Conservation (phyloP, 2,888 invertebrate species). For the Pseudanteris insignis region DNA sequence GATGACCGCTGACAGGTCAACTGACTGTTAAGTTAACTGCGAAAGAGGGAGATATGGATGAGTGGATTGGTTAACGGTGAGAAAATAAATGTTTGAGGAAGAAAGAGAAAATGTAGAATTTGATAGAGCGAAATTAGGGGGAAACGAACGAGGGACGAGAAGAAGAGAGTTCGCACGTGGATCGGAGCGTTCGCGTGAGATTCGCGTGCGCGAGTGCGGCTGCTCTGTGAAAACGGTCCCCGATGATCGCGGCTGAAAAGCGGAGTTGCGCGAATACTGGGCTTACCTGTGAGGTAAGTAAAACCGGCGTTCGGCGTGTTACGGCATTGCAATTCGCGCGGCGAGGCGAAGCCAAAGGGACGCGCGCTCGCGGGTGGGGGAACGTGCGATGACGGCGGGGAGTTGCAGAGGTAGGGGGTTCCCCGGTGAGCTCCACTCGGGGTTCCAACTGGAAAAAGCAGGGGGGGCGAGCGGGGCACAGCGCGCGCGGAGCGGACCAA, state of each 20-base stretch:
- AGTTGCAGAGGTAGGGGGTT: constrained; percentile 29
- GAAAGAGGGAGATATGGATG: background rate
- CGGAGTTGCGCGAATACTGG: constrained; percentile 49
- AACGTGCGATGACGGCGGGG: constrained; percentile 17
- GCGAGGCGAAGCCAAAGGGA: constrained; percentile 36
- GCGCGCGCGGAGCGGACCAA: constrained; percentile 63
- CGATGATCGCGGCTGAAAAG: constrained; percentile 39
- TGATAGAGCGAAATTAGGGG: background rate
- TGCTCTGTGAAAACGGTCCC: constrained; percentile 42
- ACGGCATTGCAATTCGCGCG: constrained; percentile 63
- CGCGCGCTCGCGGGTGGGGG: constrained; percentile 27
- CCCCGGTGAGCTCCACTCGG: constrained; percentile 50
- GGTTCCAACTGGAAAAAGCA: constrained; percentile 34
- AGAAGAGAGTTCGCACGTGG: constrained; percentile 20
- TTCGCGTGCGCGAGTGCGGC: constrained; percentile 42
- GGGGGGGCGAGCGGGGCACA: constrained; percentile 36
- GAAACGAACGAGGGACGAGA: background rate
- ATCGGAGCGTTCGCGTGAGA: constrained; percentile 43
- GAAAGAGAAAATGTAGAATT: background rate
- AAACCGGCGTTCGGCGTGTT: constrained; percentile 62
- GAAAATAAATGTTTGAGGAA: too few relatives aligned
- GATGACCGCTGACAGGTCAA: background rate
- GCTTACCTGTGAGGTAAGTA: constrained; percentile 66
- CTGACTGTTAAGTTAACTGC: too few relatives aligned
- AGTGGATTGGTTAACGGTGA: too few relatives aligned